Conservation (phyloP, 2,797 vertebrate species). For the Aphelocoma californica region DNA sequence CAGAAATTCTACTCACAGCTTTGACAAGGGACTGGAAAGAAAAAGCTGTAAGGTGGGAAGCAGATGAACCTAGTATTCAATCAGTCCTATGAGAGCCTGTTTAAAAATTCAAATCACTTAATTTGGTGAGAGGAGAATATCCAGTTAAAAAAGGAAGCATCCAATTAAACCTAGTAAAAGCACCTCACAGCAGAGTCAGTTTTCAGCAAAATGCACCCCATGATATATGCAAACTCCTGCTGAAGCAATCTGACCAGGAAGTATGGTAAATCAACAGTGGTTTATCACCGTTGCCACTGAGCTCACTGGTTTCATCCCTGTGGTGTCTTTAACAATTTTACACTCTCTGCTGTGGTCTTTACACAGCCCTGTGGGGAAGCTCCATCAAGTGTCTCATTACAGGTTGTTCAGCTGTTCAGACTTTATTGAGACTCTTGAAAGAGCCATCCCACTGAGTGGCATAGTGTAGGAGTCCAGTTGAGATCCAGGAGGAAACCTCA, state of each 20-base stretch:
- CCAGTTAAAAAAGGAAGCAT: not conserved
- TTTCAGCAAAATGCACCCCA: not conserved
- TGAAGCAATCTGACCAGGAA: not conserved
- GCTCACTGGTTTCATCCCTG: constrained; percentile 34
- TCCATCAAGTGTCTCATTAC: constrained; percentile 49
- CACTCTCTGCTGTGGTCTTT: constrained; percentile 36
- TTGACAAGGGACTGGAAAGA: not conserved
- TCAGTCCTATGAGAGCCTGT: not conserved
- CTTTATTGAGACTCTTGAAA: constrained; percentile 36
- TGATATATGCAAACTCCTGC: not conserved
- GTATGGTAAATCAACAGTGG: not conserved
- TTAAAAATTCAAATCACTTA: not conserved
- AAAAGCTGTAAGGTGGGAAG: not conserved
- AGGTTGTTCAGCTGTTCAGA: constrained; percentile 37
- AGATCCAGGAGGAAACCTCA: not conserved
- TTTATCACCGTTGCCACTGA: not conserved
- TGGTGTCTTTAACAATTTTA: constrained; percentile 39
- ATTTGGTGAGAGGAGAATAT: not conserved
- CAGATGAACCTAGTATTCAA: not conserved
- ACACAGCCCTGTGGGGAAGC: constrained; percentile 11
- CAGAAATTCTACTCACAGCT: not conserved
- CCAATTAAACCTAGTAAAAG: not conserved
- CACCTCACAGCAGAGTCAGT: not conserved
- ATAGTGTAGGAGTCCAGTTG: not conserved
- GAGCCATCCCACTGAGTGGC: not conserved